Conservation (phyloP, 2,888 invertebrate genomes). For the Drosophila phalerata region DNA sequence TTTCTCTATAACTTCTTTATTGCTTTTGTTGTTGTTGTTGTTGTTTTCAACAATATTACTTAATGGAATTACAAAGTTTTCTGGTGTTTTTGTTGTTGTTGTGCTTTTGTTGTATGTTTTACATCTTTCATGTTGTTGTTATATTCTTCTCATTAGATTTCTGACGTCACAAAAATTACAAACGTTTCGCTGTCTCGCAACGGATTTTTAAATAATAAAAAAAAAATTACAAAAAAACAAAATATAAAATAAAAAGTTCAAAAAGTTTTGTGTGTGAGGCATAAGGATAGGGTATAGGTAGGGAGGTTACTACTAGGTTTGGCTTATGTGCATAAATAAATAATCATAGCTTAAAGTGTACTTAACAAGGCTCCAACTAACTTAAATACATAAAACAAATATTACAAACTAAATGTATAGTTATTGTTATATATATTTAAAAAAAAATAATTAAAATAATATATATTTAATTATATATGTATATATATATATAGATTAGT, state of each 20-base stretch:
- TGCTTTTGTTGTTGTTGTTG: conserved; percentile 41
- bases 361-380: conserved; percentile 55
- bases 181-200: conserved; percentile 80
- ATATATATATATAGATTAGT: conserved; percentile 16
- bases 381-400: conserved; percentile 38
- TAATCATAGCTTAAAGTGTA: conserved; percentile 60
- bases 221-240: conserved; percentile 23
- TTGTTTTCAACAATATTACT: conserved; percentile 24
- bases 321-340: conserved; percentile 62
- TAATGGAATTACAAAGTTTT: conserved; percentile 22
- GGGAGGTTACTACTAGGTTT: neutral
- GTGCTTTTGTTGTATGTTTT: conserved; percentile 25
- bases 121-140: conserved; percentile 25
- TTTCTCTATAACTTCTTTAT: conserved; percentile 35
- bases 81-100: conserved; percentile 1
- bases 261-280: neutral
- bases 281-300: neutral
- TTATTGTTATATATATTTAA: neutral
- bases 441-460: conserved; percentile 28
- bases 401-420: conserved; percentile 15
- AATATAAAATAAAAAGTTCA: neutral
- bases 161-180: conserved; percentile 85
- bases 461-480: conserved; percentile 15
- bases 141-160: conserved; percentile 74
- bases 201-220: conserved; percentile 83